A percentile compares a stretch with the other conserved stretches of the same genome.
Conservation (phyloP, 2,888 invertebrate species). For the Metellina segmentata region DNA sequence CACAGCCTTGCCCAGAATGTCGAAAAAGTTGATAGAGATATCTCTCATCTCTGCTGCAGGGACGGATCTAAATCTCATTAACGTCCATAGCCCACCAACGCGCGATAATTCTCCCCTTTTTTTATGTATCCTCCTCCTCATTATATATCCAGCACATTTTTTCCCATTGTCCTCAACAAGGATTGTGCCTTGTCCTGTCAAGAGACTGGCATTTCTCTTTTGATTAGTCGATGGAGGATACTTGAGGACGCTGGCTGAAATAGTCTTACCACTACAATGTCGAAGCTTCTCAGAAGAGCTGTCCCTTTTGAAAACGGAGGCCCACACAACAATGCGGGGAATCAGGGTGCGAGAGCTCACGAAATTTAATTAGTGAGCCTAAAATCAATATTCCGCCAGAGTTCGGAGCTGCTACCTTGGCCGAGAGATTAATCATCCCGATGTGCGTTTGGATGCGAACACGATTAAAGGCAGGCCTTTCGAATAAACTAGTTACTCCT, state of each 20-base stretch:
- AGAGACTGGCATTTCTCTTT: conserved; percentile 28
- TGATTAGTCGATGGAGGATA: conserved; percentile 40
- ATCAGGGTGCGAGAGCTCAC: conserved; percentile 56
- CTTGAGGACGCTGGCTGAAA: conserved; percentile 24
- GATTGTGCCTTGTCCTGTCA: background rate
- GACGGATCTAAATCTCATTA: conserved; percentile 72
- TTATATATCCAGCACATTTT: background rate
- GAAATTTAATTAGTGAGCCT: conserved; percentile 74
- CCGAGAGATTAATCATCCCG: conserved; percentile 66
- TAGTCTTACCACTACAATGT: conserved; percentile 62
- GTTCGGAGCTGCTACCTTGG: conserved; percentile 42
- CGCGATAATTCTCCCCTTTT: conserved; percentile 51
- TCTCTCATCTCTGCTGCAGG: conserved; percentile 7
- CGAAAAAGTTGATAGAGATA: conserved; percentile 58
- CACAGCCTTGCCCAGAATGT: conserved; percentile 16
- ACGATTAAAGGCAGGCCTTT: conserved; percentile 56
- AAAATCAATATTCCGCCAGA: conserved; percentile 68
- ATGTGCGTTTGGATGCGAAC: conserved; percentile 60
- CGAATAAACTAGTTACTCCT: conserved; percentile 71
- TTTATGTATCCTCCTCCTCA: background rate
- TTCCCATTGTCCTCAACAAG: background rate
- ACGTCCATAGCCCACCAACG: conserved; percentile 7
- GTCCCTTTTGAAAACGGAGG: conserved; percentile 53
- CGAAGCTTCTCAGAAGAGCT: conserved; percentile 41
- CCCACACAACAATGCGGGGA: conserved; percentile 55